Conservation (phyloP, 2,888 invertebrate genomes). For the Pecten maximus region DNA sequence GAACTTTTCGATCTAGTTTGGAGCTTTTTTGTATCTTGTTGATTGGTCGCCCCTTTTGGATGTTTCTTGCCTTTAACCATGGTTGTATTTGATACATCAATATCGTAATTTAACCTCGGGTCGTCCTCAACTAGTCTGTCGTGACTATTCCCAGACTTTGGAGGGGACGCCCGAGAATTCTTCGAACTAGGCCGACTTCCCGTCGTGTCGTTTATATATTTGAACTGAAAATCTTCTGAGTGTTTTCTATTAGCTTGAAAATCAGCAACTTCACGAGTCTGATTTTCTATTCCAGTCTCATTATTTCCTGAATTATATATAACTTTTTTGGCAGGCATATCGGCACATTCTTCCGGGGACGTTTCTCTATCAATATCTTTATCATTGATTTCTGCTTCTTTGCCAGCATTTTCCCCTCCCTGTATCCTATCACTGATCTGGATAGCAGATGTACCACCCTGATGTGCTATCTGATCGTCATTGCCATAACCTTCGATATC, state of each 20-base stretch:
- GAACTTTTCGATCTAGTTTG: background rate
- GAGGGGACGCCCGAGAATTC: background rate
- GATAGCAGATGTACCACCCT: background rate
- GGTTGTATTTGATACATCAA: background rate
- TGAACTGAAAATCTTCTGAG: background rate
- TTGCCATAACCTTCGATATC: background rate
- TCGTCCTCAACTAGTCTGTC: background rate
- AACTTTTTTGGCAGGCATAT: background rate
- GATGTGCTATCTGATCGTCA: background rate
- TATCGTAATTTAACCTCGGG: background rate
- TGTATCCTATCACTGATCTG: background rate
- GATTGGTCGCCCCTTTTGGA: background rate
- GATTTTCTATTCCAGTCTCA: background rate
- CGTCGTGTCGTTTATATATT: background rate
- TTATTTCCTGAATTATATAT: background rate
- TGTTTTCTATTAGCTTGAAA: background rate
- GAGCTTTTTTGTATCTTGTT: background rate
- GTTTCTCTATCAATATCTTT: background rate
- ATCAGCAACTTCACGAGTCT: background rate
- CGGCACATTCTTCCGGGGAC: background rate
- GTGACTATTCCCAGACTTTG: background rate
- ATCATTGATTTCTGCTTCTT: background rate
- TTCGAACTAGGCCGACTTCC: background rate
- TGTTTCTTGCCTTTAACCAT: background rate
- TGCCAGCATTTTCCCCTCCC: background rate